Conservation (phyloP, 2,888 invertebrate genomes). For the Cordilura impudica region DNA sequence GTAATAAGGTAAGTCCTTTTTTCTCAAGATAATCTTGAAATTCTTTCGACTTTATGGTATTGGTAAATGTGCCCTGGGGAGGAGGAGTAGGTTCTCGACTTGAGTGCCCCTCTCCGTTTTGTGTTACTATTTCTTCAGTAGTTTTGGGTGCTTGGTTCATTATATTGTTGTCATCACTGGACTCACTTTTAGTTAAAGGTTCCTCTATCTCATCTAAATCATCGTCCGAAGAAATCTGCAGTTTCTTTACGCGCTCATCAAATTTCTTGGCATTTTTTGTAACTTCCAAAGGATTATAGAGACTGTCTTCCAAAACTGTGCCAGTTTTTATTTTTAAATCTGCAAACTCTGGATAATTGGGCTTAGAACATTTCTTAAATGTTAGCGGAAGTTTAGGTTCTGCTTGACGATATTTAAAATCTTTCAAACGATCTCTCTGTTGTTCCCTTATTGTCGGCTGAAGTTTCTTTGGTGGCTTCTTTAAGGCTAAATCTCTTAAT, state of each 20-base stretch:
- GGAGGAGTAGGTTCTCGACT: slow-evolving; percentile 50
- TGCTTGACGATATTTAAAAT: slow-evolving; percentile 64
- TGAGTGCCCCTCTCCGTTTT: slow-evolving; percentile 18
- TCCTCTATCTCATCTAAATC: slow-evolving; percentile 77
- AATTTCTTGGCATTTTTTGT: slow-evolving; percentile 77
- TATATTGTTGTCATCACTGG: slow-evolving; percentile 73
- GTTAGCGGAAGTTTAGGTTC: slow-evolving; percentile 68
- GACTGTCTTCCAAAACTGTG: slow-evolving; percentile 72
- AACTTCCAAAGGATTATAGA: slow-evolving; percentile 76
- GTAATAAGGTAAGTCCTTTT: slow-evolving; percentile 75
- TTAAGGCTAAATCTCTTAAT: slow-evolving; percentile 68
- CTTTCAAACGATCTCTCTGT: slow-evolving; percentile 68
- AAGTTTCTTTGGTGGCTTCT: slow-evolving; percentile 68
- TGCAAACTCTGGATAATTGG: slow-evolving; percentile 76
- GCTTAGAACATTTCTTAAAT: slow-evolving; percentile 76
- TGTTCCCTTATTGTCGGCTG: slow-evolving; percentile 44
- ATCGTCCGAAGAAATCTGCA: slow-evolving; percentile 75
- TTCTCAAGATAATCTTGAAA: slow-evolving; percentile 76
- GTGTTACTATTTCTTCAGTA: slow-evolving; percentile 15
- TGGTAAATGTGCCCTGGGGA: slow-evolving; percentile 72
- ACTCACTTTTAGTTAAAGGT: slow-evolving; percentile 74
- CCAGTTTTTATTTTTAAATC: slow-evolving; percentile 77
- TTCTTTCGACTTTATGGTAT: slow-evolving; percentile 77
- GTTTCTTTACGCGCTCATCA: slow-evolving; percentile 75
- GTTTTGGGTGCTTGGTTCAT: slow-evolving; percentile 36